A percentile compares a stretch with the other conserved stretches of the same genome.
Conservation (phyloP, 2,888 invertebrate species). For the Lissocephala sabroskyi region DNA sequence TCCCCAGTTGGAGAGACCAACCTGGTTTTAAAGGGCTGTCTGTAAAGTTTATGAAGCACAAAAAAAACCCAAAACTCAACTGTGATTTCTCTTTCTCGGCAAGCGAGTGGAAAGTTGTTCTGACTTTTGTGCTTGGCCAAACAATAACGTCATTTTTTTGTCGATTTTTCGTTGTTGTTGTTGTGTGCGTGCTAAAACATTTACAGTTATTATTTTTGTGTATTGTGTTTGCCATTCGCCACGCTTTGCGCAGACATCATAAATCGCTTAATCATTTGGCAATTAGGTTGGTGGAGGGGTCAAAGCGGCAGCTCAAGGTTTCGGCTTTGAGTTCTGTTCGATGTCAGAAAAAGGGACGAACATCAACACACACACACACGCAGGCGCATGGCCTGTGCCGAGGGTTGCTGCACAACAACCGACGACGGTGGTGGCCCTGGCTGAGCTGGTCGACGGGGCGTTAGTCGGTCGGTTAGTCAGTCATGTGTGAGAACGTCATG, state of each 20-base stretch:
- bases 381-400: slow-evolving; percentile 13
- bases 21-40: too few species aligned
- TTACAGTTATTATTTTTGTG: slow-evolving; percentile 47
- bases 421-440: slow-evolving; percentile 12
- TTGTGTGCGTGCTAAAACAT: slow-evolving; percentile 54
- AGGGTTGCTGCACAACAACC: not conserved
- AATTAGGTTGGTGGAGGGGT: slow-evolving; percentile 71
- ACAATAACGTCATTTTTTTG: not conserved
- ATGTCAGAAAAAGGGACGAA: slow-evolving; percentile 20
- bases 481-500: slow-evolving; percentile 72
- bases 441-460: slow-evolving; percentile 5
- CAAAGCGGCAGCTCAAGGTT: slow-evolving; percentile 22
- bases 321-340: slow-evolving; percentile 22
- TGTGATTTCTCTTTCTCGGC: slow-evolving; percentile 47
- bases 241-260: slow-evolving; percentile 67
- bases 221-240: slow-evolving; percentile 44
- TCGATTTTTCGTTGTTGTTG: slow-evolving; percentile 15
- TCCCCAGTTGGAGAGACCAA: too few species aligned
- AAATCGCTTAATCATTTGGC: slow-evolving; percentile 73
- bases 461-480: slow-evolving; percentile 8
- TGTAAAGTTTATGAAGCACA: too few species aligned
- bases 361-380: slow-evolving; percentile 16
- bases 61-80: slow-evolving; percentile 20
- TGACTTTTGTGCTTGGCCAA: too few species aligned
- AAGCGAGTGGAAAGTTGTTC: too few species aligned